These are phyloP conservation scores for Galerucella calmariensis DNA, from an alignment of 2,888 invertebrate species.

Conservation along the genomic window DNA sequence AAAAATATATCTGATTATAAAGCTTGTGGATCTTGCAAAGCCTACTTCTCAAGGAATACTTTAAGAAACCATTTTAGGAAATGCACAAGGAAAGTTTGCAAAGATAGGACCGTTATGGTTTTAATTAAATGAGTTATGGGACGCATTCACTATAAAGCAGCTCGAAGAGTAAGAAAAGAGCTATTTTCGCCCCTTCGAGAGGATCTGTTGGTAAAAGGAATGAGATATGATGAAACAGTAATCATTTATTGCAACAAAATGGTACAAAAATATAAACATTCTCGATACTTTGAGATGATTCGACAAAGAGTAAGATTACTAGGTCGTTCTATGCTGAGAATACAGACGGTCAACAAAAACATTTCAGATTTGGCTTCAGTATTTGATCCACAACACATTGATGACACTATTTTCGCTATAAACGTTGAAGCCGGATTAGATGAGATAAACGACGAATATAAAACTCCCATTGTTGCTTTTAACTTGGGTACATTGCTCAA, in stretches of 20 bases:
- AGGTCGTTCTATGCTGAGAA: constrained; percentile 28
- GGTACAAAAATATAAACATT: constrained; percentile 39
- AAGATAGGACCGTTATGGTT: constrained; percentile 1
- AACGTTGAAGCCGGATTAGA: constrained; percentile 38
- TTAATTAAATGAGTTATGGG: constrained; percentile 12
- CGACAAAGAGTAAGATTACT: constrained; percentile 20
- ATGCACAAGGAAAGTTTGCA: constrained; percentile 19
- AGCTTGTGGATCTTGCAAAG: constrained; percentile 28
- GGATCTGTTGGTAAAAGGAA: constrained; percentile 37
- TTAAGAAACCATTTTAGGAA: constrained; percentile 24
- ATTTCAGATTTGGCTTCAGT: constrained; percentile 41
- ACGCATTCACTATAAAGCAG: constrained; percentile 12
- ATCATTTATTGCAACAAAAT: constrained; percentile 44
- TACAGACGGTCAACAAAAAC: constrained; percentile 9
- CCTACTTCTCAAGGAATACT: constrained; percentile 23
- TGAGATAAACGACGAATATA: constrained; percentile 1
- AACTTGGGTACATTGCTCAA: constrained; percentile 19
- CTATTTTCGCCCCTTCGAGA: constrained; percentile 44
- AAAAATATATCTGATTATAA: constrained; percentile 16
- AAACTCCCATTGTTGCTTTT: constrained; percentile 19
- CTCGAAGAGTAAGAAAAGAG: constrained; percentile 17
- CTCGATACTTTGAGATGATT: constrained; percentile 42
- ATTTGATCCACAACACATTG: constrained; percentile 41
- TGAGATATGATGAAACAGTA: constrained; percentile 45
- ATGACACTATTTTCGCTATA: constrained; percentile 38